Evolutionary conservation across 2,888 invertebrate genomes (phyloP).

Genomic region (Meandrusa payeni): DNA sequence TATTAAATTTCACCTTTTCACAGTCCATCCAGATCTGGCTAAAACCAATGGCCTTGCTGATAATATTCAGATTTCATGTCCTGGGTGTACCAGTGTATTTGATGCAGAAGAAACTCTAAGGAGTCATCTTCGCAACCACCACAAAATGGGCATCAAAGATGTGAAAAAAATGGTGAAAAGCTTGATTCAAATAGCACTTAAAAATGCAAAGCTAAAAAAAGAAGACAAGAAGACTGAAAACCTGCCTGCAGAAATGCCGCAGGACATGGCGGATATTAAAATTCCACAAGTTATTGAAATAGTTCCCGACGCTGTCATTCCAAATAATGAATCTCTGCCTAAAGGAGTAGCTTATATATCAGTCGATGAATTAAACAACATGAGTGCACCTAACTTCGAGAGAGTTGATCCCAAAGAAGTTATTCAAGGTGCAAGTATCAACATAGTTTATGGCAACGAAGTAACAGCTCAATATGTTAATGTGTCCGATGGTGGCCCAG

Average conservation of each 20-base stretch:
- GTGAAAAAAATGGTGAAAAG: slow-evolving; percentile 80
- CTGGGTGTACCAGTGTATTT: slow-evolving; percentile 85
- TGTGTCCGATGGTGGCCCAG: slow-evolving; percentile 46
- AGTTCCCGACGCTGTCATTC: slow-evolving; percentile 53
- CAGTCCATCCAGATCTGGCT: slow-evolving; percentile 68
- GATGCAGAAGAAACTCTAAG: slow-evolving; percentile 82
- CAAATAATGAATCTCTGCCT: slow-evolving; percentile 51
- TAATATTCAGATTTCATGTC: slow-evolving; percentile 81
- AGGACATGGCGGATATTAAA: slow-evolving; percentile 53
- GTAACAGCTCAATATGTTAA: slow-evolving; percentile 61
- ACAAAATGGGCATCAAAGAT: slow-evolving; percentile 83
- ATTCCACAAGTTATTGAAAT: slow-evolving; percentile 75
- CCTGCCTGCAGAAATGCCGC: slow-evolving; percentile 32
- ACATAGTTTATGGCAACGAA: slow-evolving; percentile 70
- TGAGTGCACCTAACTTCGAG: slow-evolving; percentile 73
- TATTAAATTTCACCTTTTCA: slow-evolving; percentile 75
- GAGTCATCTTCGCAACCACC: slow-evolving; percentile 84
- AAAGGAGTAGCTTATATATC: slow-evolving; percentile 71
- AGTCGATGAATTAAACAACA: slow-evolving; percentile 68
- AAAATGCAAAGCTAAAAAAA: slow-evolving; percentile 68
- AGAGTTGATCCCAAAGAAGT: slow-evolving; percentile 72
- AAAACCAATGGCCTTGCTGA: slow-evolving; percentile 77
- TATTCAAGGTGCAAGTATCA: slow-evolving; percentile 73
- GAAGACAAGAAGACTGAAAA: slow-evolving; percentile 42
- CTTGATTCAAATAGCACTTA: slow-evolving; percentile 69